Percentiles rank a stretch among this genome's conserved stretches.
phyloP scores from a whole-genome alignment of 2,888 invertebrate species.

The Elmis aenea region DNA sequence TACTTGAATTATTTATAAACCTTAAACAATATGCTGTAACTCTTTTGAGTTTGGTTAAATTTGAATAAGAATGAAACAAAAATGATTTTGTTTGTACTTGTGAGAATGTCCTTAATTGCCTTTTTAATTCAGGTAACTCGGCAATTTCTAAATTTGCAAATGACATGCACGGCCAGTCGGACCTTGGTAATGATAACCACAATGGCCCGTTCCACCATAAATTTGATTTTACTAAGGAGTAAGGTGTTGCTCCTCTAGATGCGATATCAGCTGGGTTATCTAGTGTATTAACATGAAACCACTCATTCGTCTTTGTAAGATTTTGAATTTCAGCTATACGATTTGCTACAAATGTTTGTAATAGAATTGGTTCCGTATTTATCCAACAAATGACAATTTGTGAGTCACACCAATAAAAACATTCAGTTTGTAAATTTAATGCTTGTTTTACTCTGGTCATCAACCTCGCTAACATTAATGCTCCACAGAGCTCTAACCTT shows the following conservation, averaged over 20 bases:
- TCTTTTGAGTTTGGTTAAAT: background rate
- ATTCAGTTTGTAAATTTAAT: no score
- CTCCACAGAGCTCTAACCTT: slow-evolving; percentile 9
- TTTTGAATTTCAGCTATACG: slow-evolving; percentile 4
- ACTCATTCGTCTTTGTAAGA: slow-evolving; percentile 1
- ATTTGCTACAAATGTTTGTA: background rate
- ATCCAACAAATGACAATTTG: background rate
- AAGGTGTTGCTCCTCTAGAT: background rate
- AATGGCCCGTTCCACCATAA: background rate
- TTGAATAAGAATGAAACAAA: background rate
- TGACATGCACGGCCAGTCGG: no score
- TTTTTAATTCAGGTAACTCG: no score
- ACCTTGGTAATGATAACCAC: background rate
- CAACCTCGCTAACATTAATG: slow-evolving; percentile 12
- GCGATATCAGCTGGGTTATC: slow-evolving; percentile 1
- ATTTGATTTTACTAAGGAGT: background rate
- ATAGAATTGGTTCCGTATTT: background rate
- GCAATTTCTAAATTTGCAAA: no score
- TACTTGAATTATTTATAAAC: slow-evolving; percentile 4
- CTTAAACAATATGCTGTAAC: slow-evolving; percentile 1
- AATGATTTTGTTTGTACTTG: background rate
- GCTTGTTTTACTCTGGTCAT: slow-evolving; percentile 5
- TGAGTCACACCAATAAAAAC: slow-evolving; percentile 2
- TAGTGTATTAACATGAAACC: background rate
- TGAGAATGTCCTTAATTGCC: no score